phyloP scores from a whole-genome alignment of 2,888 invertebrate genomes.

The Gonocerus acuteangulatus region DNA sequence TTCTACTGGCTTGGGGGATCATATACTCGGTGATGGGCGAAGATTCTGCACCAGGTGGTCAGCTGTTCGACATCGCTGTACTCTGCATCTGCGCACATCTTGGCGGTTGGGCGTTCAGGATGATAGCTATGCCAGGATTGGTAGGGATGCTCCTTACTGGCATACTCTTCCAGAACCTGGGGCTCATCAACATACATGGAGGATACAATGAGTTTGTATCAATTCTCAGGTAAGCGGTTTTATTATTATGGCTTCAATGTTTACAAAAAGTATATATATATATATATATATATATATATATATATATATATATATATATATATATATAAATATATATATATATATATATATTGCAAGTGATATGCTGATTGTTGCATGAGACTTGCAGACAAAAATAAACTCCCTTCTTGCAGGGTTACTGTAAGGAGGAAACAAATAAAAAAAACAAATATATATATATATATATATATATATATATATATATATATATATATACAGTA shows the following conservation, averaged over 20 bases:
- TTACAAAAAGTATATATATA: too few relatives aligned
- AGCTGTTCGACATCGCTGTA: constrained; percentile 67
- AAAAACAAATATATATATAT: too few relatives aligned
- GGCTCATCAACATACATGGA: constrained; percentile 62
- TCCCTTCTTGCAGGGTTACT: too few relatives aligned
- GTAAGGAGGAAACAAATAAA: too few relatives aligned
- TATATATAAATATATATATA: background rate
- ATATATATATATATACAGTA: too few relatives aligned
- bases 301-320: background rate
- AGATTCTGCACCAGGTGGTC: constrained; percentile 75
- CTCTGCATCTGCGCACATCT: constrained; percentile 70
- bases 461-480: too few relatives aligned
- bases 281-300: background rate
- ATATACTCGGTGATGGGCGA: constrained; percentile 67
- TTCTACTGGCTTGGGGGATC: constrained; percentile 66
- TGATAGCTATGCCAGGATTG: constrained; percentile 72
- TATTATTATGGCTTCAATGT: background rate
- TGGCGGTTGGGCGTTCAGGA: constrained; percentile 71
- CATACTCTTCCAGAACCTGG: constrained; percentile 64
- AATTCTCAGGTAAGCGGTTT: constrained; percentile 61
- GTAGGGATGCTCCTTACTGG: constrained; percentile 83
- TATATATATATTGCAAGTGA: too few relatives aligned
- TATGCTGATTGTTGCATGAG: too few relatives aligned
- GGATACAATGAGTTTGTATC: constrained; percentile 58
- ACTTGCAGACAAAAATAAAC: too few relatives aligned